phyloP scores from a whole-genome alignment of 2,888 invertebrate species.

The Dasysyrphus tricinctus region DNA sequence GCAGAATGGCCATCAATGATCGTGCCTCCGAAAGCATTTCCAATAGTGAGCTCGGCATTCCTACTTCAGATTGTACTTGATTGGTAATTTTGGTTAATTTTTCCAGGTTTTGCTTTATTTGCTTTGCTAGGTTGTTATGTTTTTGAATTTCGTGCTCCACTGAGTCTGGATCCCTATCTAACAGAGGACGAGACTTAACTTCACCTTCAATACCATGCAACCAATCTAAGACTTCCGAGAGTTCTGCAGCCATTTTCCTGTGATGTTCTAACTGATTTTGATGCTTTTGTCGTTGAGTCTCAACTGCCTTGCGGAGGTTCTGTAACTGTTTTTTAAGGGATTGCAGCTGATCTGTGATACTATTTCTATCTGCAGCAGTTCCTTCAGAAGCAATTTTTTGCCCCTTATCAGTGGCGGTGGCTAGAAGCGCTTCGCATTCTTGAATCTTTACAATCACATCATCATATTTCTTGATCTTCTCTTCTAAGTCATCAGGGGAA shows the following conservation, averaged over 20 bases:
- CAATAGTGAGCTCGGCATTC: slow-evolving; percentile 90
- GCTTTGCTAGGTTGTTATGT: slow-evolving; percentile 88
- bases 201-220: slow-evolving; percentile 92
- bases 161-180: slow-evolving; percentile 90
- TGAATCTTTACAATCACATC: slow-evolving; percentile 94
- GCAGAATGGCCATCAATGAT: slow-evolving; percentile 90
- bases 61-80: slow-evolving; percentile 89
- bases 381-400: slow-evolving; percentile 96
- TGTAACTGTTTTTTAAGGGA: slow-evolving; percentile 93
- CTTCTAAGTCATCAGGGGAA: slow-evolving; percentile 91
- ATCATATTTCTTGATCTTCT: slow-evolving; percentile 94
- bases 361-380: slow-evolving; percentile 93
- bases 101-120: slow-evolving; percentile 88
- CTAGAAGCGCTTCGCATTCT: slow-evolving; percentile 94
- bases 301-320: slow-evolving; percentile 91
- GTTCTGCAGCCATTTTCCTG: slow-evolving; percentile 91
- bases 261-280: slow-evolving; percentile 95
- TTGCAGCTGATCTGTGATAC: slow-evolving; percentile 93
- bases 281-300: slow-evolving; percentile 93
- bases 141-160: slow-evolving; percentile 92
- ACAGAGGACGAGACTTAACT: slow-evolving; percentile 91
- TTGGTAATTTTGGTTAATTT: slow-evolving; percentile 89
- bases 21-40: slow-evolving; percentile 94
- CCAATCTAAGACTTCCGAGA: slow-evolving; percentile 93
- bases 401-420: slow-evolving; percentile 95